Conservation (phyloP, 1,140 invertebrate genomes). For the Lycorma delicatula region DNA sequence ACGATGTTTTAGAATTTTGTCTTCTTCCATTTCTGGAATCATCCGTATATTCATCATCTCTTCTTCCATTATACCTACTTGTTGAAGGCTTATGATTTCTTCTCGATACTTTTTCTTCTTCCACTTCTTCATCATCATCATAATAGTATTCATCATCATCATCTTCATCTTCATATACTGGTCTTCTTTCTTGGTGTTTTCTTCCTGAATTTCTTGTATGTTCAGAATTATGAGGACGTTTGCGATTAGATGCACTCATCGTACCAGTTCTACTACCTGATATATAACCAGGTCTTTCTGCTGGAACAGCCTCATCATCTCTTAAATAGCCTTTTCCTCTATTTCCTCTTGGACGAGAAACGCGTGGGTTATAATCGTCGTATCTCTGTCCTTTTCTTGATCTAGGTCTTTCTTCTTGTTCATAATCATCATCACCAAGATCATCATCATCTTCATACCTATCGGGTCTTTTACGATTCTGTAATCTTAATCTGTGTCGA, state of each 20-base stretch:
- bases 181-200: slow-evolving; percentile 7
- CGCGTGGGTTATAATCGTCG: slow-evolving; percentile 15
- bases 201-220: slow-evolving; percentile 5
- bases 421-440: slow-evolving; percentile 24
- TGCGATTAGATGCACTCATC: not conserved
- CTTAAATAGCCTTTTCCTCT: slow-evolving; percentile 5
- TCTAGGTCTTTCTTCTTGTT: slow-evolving; percentile 22
- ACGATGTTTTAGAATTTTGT: not conserved
- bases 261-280: slow-evolving; percentile 5
- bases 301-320: slow-evolving; percentile 18
- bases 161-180: slow-evolving; percentile 20
- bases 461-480: slow-evolving; percentile 13
- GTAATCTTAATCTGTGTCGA: slow-evolving; percentile 11
- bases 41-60: slow-evolving; percentile 13
- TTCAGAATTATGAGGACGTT: slow-evolving; percentile 3
- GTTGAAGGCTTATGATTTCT: slow-evolving; percentile 4
- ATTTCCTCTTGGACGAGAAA: slow-evolving; percentile 4
- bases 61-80: not conserved
- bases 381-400: slow-evolving; percentile 18
- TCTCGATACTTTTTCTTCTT: slow-evolving; percentile 9
- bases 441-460: slow-evolving; percentile 25
- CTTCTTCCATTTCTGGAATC: slow-evolving; percentile 7
- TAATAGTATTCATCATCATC: slow-evolving; percentile 19
- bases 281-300: slow-evolving; percentile 21
- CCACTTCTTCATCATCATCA: slow-evolving; percentile 14